phyloP scores from a whole-genome alignment of 2,113 vertebrate species.

The Jacana jacana region DNA sequence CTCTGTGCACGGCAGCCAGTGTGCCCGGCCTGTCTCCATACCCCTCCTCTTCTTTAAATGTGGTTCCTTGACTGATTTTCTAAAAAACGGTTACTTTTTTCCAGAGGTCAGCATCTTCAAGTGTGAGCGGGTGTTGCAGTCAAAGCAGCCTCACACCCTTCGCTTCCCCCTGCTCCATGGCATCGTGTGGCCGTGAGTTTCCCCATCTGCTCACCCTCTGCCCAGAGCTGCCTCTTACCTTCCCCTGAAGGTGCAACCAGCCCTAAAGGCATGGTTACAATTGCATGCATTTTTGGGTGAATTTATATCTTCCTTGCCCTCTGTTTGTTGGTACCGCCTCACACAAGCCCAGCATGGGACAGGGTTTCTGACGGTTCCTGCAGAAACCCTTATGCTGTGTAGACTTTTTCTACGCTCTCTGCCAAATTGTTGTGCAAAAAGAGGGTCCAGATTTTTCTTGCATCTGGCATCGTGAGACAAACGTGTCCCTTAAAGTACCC shows the following conservation, averaged over 20 bases:
- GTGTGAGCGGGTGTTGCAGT: neutral
- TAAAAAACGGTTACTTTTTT: neutral
- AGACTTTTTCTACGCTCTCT: neutral
- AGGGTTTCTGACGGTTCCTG: neutral
- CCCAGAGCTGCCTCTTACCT: neutral
- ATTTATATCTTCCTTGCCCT: neutral
- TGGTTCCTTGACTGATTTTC: neutral
- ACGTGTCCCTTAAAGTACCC: neutral
- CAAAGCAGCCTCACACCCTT: neutral
- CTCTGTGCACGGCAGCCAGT: neutral
- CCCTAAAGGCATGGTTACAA: neutral
- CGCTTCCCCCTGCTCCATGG: neutral
- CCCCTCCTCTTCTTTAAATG: neutral
- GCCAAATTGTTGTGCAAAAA: neutral
- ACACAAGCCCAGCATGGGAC: neutral
- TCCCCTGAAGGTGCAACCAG: neutral
- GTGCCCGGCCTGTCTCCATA: neutral
- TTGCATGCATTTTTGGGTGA: neutral
- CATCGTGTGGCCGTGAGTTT: neutral
- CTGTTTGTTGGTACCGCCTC: neutral
- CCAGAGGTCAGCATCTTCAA: neutral
- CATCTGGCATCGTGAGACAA: neutral
- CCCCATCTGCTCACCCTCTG: neutral
- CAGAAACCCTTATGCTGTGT: rapidly evolving
- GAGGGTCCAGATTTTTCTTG: neutral